These are phyloP conservation scores for Phoeniculus purpureus DNA, from an alignment of 2,797 vertebrate genomes.

Conservation along the genomic window DNA sequence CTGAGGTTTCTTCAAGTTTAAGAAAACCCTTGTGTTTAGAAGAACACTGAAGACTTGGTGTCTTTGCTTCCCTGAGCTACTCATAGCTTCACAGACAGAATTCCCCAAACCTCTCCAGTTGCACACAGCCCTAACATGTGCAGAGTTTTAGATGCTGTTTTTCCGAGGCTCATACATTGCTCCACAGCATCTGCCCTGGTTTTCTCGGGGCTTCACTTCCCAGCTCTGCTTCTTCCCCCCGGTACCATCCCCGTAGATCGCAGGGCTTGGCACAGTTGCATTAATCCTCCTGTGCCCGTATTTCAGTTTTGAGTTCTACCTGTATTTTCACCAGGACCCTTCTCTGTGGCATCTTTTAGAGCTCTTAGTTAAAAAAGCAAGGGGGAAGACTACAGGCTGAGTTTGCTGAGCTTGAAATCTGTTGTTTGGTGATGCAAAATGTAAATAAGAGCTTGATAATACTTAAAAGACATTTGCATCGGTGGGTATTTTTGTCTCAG, in stretches of 20 bases:
- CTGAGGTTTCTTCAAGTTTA: background rate
- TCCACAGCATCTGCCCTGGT: background rate
- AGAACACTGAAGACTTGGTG: background rate
- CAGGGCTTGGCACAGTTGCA: accelerated
- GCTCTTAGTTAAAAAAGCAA: background rate
- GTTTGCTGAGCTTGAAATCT: background rate
- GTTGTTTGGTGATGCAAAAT: background rate
- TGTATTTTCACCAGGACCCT: background rate
- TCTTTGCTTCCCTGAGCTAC: accelerated
- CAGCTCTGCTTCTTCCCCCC: background rate
- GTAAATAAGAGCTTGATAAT: background rate
- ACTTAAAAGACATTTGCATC: background rate
- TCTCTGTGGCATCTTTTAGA: background rate
- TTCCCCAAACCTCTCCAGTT: background rate
- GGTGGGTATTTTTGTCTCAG: background rate
- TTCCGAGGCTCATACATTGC: accelerated
- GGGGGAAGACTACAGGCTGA: background rate
- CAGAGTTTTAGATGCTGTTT: background rate
- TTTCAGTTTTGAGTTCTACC: background rate
- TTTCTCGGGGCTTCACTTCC: accelerated
- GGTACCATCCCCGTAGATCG: background rate
- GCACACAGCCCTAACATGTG: accelerated
- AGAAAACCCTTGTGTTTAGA: background rate
- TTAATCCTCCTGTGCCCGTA: background rate
- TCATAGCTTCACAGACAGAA: accelerated